A percentile compares a stretch with the other conserved stretches of the same genome.
Conservation (phyloP, 2,888 invertebrate species). For the Dicycla oo region DNA sequence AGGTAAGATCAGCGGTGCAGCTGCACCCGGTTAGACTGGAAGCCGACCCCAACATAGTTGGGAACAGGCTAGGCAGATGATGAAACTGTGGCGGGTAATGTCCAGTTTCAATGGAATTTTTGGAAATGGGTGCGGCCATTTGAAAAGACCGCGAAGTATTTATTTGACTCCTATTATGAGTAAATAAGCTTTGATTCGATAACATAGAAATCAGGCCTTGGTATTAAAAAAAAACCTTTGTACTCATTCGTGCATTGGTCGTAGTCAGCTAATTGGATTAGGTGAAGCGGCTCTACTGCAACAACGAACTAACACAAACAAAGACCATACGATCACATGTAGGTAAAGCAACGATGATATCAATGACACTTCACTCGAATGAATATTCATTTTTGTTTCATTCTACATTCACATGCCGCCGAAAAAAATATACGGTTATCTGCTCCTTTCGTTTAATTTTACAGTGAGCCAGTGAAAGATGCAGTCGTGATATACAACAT, state of each 20-base stretch:
- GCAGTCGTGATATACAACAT: too few species aligned
- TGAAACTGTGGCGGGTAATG: not conserved
- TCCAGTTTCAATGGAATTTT: not conserved
- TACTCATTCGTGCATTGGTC: not conserved
- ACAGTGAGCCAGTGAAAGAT: too few species aligned
- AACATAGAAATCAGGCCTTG: not conserved
- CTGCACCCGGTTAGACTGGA: not conserved
- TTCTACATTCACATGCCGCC: not conserved
- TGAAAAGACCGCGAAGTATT: not conserved
- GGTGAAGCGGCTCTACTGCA: conserved; percentile 7
- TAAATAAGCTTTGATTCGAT: not conserved
- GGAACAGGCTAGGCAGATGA: not conserved
- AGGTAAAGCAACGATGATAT: too few species aligned
- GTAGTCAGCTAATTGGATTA: conserved; percentile 19
- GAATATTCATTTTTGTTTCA: too few species aligned
- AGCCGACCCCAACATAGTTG: not conserved
- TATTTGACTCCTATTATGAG: not conserved
- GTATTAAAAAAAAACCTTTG: not conserved
- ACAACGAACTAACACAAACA: not conserved
- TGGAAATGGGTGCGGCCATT: too few species aligned
- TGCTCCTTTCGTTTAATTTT: not conserved
- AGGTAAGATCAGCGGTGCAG: not conserved
- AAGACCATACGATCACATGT: not conserved
- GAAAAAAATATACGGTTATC: not conserved
- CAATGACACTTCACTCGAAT: not conserved